These are phyloP conservation scores for Cardinalis cardinalis DNA, from an alignment of 2,113 vertebrate species.

Conservation along the genomic window DNA sequence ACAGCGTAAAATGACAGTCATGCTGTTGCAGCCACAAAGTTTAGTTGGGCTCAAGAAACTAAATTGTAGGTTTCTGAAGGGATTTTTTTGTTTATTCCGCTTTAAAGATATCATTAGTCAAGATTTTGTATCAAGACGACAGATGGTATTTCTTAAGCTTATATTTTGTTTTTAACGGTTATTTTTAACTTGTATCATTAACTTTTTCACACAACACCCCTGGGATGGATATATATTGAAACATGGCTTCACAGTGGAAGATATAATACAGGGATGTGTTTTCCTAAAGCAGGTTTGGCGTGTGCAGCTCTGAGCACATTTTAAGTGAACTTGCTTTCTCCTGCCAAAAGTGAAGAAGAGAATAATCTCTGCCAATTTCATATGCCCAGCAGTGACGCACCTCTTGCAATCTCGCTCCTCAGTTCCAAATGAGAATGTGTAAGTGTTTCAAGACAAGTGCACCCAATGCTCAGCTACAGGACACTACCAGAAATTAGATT, in stretches of 20 bases:
- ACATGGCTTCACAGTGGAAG: not conserved
- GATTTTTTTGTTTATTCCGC: not conserved
- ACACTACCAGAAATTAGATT: not conserved
- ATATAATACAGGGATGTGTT: not conserved
- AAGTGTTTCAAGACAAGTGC: not conserved
- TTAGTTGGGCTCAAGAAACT: not conserved
- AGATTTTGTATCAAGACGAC: not conserved
- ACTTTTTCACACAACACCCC: not conserved
- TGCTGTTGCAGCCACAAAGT: not conserved
- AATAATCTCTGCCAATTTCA: not conserved
- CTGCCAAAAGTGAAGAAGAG: not conserved
- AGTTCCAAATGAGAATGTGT: rapidly evolving
- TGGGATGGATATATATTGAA: not conserved
- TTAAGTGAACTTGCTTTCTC: not conserved
- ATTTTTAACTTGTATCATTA: not conserved
- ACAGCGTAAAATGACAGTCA: constrained; percentile 5
- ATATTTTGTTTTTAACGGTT: not conserved
- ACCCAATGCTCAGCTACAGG: not conserved
- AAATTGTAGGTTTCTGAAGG: not conserved
- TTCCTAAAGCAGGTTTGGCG: not conserved
- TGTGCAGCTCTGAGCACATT: not conserved
- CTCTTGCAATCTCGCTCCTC: not conserved
- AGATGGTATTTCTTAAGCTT: not conserved
- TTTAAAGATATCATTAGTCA: not conserved
- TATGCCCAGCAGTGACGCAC: not conserved